Conservation (phyloP, 2,113 vertebrate genomes). For the Okapia johnstoni region DNA sequence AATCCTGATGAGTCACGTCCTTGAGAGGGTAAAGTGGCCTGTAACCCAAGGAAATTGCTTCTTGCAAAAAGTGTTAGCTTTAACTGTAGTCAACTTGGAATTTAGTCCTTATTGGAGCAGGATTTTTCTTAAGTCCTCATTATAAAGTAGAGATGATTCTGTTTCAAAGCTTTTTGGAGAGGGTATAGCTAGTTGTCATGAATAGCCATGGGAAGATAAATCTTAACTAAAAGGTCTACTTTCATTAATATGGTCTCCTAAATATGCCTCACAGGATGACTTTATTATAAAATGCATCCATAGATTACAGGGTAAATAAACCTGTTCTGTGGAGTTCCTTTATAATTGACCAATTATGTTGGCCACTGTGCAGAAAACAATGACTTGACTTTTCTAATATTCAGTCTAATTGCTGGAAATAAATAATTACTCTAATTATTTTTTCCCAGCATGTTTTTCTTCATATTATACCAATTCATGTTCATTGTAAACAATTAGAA, state of each 20-base stretch:
- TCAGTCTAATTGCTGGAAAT: constrained; percentile 40
- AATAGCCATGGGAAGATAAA: neutral
- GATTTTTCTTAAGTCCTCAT: neutral
- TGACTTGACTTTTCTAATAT: constrained; percentile 29
- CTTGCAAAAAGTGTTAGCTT: neutral
- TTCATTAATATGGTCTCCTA: neutral
- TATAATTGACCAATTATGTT: constrained; percentile 37
- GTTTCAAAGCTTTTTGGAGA: constrained; percentile 15
- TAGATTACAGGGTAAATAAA: neutral
- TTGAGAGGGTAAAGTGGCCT: neutral
- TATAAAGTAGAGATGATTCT: neutral
- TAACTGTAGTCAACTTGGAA: neutral
- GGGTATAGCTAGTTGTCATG: neutral
- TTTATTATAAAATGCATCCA: neutral
- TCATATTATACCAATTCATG: neutral
- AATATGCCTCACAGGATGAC: neutral
- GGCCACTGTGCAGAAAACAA: constrained; percentile 11
- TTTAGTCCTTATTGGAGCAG: neutral
- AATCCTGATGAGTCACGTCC: neutral
- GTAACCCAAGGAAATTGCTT: neutral
- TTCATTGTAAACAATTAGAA: constrained; percentile 27
- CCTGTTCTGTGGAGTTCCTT: neutral
- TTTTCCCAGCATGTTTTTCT: neutral
- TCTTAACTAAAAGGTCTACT: neutral
- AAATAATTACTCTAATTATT: constrained; percentile 14